A percentile compares a stretch with the other conserved stretches of the same genome.
Evolutionary conservation across 2,888 invertebrate genomes (phyloP).

Genomic region (Ganaspis brasiliensis): DNA sequence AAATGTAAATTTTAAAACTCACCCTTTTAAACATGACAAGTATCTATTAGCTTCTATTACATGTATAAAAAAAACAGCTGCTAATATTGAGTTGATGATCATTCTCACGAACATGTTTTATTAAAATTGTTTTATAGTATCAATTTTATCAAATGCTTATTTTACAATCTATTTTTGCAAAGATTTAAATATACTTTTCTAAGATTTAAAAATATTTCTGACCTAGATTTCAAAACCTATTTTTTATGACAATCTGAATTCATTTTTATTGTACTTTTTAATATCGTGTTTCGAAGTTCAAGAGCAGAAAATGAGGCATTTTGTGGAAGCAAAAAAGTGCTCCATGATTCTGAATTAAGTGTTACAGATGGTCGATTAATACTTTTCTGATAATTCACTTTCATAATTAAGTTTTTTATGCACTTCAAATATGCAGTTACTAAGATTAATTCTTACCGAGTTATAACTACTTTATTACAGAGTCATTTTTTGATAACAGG

Average conservation of each 20-base stretch:
- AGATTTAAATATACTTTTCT: too few relatives aligned
- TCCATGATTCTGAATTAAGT: not conserved
- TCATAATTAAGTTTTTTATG: conserved; percentile 15
- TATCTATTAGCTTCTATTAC: not conserved
- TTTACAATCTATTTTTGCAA: too few relatives aligned
- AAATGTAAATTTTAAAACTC: not conserved
- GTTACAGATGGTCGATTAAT: conserved; percentile 4
- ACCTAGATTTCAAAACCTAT: too few relatives aligned
- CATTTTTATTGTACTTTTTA: not conserved
- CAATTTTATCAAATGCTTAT: too few relatives aligned
- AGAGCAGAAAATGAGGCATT: not conserved
- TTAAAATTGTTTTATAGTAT: too few relatives aligned
- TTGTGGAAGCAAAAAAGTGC: not conserved
- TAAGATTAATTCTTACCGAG: not conserved
- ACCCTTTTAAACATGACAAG: conserved; percentile 8
- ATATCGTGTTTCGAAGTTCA: not conserved
- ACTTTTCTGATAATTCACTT: conserved; percentile 16
- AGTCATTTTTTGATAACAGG: not conserved
- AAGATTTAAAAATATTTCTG: too few relatives aligned
- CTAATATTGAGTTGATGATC: not conserved
- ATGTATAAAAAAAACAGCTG: not conserved
- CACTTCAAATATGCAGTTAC: not conserved
- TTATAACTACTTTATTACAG: not conserved
- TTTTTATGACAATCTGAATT: conserved; percentile 1
- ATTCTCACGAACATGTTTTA: not conserved